phyloP scores from a whole-genome alignment of 2,888 invertebrate genomes.

The Cancer borealis region DNA sequence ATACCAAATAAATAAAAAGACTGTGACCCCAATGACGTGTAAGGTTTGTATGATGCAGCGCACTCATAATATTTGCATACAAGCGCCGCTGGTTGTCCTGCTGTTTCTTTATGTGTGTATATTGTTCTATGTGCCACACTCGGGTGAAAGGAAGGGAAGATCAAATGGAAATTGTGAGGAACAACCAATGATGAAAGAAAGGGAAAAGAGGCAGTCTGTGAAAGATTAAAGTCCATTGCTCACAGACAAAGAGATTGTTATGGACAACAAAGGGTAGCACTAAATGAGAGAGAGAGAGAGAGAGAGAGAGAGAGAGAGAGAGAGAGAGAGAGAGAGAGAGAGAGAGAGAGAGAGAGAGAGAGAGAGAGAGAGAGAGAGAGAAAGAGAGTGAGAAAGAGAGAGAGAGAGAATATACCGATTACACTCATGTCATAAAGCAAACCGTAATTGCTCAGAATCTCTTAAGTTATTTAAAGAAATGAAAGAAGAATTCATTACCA shows the following conservation, averaged over 20 bases:
- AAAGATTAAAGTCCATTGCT: neutral
- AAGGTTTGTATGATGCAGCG: neutral
- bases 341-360: slow-evolving; percentile 21
- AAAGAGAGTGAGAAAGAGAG: slow-evolving; percentile 41
- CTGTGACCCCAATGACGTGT: neutral
- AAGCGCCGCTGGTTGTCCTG: neutral
- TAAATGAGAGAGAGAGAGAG: neutral
- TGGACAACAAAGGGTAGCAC: no score
- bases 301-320: slow-evolving; percentile 21
- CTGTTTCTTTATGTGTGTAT: neutral
- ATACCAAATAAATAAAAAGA: neutral
- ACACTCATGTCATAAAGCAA: neutral
- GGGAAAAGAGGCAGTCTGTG: neutral
- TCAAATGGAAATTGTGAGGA: neutral
- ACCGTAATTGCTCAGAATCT: neutral
- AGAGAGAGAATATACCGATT: slow-evolving; percentile 24
- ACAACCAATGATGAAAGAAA: neutral
- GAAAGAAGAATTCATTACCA: neutral
- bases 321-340: neutral
- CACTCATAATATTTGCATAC: slow-evolving; percentile 12
- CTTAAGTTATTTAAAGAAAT: neutral
- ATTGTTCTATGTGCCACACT: neutral
- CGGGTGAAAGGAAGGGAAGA: neutral
- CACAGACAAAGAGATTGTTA: neutral
- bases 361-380: slow-evolving; percentile 43